Conservation (phyloP, 2,888 invertebrate species). For the Pyrochroa serraticornis region DNA sequence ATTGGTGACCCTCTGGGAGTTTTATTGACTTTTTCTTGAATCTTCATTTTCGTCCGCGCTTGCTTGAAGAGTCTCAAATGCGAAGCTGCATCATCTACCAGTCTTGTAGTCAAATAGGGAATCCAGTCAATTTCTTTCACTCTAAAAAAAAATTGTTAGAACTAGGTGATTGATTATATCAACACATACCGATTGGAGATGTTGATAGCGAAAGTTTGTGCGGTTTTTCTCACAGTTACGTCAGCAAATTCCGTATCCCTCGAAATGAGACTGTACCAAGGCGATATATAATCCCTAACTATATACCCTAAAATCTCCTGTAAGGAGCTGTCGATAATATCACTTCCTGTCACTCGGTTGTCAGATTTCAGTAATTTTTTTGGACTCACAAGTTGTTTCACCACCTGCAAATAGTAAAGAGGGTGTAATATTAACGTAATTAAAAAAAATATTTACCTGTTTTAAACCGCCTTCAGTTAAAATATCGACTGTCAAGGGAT, state of each 20-base stretch:
- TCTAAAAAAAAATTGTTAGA: conserved; percentile 45
- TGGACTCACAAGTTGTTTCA: conserved; percentile 48
- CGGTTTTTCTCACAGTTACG: conserved; percentile 68
- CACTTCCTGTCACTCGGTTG: conserved; percentile 79
- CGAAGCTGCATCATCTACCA: conserved; percentile 90
- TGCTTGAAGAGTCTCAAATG: conserved; percentile 87
- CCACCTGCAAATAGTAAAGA: conserved; percentile 37
- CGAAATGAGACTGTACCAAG: conserved; percentile 72
- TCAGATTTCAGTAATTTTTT: conserved; percentile 58
- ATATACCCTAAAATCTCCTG: conserved; percentile 84
- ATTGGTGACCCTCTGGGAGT: conserved; percentile 50
- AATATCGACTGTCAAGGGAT: conserved; percentile 50
- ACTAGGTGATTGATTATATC: background rate
- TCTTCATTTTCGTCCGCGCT: conserved; percentile 64
- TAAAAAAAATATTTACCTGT: conserved; percentile 35
- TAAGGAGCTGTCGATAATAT: conserved; percentile 83
- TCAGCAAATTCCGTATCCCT: conserved; percentile 77
- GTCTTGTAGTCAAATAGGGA: conserved; percentile 81
- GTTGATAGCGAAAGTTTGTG: conserved; percentile 73
- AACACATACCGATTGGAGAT: conserved; percentile 70
- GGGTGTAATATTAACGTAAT: conserved; percentile 4
- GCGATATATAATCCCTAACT: conserved; percentile 80
- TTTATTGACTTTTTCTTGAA: conserved; percentile 43
- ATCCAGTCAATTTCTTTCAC: conserved; percentile 91
- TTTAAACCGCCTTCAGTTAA: conserved; percentile 56